Base-by-base conservation (phyloP, 2,797 vertebrate genomes). In the Miichthys miiuy region DNA sequence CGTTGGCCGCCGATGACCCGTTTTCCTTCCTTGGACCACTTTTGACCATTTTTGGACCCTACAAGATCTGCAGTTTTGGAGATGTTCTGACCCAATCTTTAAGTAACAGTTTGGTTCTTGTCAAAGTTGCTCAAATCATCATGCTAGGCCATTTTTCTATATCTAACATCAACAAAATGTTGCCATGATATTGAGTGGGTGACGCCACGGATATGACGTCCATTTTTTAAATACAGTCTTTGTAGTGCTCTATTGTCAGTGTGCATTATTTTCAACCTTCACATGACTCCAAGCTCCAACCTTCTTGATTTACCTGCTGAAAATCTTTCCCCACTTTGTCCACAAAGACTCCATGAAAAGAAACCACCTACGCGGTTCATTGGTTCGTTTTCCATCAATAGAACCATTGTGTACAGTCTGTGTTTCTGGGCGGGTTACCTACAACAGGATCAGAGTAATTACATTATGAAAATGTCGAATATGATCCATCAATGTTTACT, bases 401-500 rank as follows among this genome's bases (percentile, higher is more conserved):
- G 67, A 61, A 21, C 68, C 23, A 38, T 67, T 75, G 78, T 83
- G 18, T 17, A 11, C 5, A 21, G 34, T 18, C 13, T 52, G 50
- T 50, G 51, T 55, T 55, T 72, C 52, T 60, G 27, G 48, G 51
- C 63, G 44, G 52, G 46, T 77, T 67, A 68, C 52, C 34, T 17
- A 27, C 18, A 80, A 47, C 58, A 58, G 23, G n/a, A 63, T 72
- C 63, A n/a, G 1, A 27, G 27, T 50, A 71, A 82, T 82, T 68
- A 47, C 57, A 70, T 74, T 61, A 72, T 27, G 69, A 87, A 68
- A 68, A 70, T 6, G 30, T 21, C 0, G 7, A 87, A 83, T 57
- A 30, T 80, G 65, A 86, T 81, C 68, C 54, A 65, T 11, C 62
- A 51, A 69, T 63, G 68, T 82, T 79, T 61, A 73, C 58, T 38